Conservation (phyloP, 2,113 vertebrate genomes). For the Eidolon helvum region DNA sequence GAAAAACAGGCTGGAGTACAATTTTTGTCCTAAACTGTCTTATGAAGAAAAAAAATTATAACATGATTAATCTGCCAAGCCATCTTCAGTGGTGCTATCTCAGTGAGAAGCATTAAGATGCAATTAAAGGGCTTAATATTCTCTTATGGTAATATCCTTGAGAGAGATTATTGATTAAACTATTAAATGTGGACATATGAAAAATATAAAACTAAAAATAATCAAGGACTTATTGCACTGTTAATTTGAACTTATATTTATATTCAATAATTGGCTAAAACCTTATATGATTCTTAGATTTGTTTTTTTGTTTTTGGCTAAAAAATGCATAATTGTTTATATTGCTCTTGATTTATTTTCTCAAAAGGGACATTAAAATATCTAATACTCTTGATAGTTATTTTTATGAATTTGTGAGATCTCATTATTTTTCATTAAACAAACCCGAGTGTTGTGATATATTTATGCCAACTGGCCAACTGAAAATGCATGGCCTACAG, state of each 20-base stretch:
- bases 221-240: background rate
- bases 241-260: slow-evolving; percentile 52
- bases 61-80: background rate
- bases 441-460: slow-evolving; percentile 4
- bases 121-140: background rate
- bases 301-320: background rate
- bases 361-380: background rate
- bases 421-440: slow-evolving; percentile 28
- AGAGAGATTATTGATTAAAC: background rate
- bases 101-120: background rate
- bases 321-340: background rate
- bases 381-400: slow-evolving; percentile 12
- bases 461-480: background rate
- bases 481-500: background rate
- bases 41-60: background rate
- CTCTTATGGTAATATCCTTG: background rate
- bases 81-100: background rate
- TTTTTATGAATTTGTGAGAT: slow-evolving; percentile 35
- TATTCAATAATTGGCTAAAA: background rate
- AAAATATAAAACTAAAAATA: background rate
- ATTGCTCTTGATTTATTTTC: background rate
- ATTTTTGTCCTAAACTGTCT: background rate
- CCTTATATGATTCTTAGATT: background rate
- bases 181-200: background rate
- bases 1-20: background rate